phyloP scores from a whole-genome alignment of 2,113 vertebrate species.

The Tinamus guttatus region DNA sequence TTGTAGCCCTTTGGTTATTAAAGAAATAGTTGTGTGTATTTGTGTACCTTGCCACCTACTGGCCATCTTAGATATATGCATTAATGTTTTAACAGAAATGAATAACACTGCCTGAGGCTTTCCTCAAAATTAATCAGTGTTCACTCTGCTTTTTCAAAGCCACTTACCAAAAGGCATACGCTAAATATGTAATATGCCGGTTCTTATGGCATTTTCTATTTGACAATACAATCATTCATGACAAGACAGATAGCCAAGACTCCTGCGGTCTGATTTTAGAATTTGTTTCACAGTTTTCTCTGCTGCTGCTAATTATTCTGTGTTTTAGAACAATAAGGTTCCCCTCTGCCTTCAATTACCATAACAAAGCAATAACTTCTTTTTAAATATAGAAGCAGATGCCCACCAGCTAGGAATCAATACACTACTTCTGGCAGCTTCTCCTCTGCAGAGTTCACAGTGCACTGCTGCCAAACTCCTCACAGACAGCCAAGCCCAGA shows the following conservation, averaged over 20 bases:
- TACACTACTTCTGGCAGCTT: neutral
- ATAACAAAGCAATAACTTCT: neutral
- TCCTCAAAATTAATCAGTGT: neutral
- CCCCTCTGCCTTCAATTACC: neutral
- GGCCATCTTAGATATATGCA: constrained; percentile 53
- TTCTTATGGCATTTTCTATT: accelerated
- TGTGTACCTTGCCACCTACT: constrained; percentile 77
- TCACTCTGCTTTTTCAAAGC: neutral
- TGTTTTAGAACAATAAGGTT: neutral
- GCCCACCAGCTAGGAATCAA: neutral
- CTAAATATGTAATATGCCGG: accelerated
- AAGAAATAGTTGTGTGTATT: neutral
- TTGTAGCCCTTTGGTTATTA: accelerated
- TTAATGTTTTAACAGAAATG: neutral
- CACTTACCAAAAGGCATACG: accelerated
- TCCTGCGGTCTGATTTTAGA: neutral
- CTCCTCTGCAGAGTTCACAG: neutral
- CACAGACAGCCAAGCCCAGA: neutral
- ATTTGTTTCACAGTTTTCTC: neutral
- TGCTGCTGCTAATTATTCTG: neutral
- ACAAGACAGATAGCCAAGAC: neutral
- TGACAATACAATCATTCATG: neutral
- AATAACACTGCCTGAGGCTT: neutral
- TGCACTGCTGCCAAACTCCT: neutral
- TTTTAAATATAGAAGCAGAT: neutral